Evolutionary conservation across 2,113 vertebrate genomes (phyloP), one percentile per base, ranked within the genome.

Genomic region (Emydura subglobosa): DNA sequence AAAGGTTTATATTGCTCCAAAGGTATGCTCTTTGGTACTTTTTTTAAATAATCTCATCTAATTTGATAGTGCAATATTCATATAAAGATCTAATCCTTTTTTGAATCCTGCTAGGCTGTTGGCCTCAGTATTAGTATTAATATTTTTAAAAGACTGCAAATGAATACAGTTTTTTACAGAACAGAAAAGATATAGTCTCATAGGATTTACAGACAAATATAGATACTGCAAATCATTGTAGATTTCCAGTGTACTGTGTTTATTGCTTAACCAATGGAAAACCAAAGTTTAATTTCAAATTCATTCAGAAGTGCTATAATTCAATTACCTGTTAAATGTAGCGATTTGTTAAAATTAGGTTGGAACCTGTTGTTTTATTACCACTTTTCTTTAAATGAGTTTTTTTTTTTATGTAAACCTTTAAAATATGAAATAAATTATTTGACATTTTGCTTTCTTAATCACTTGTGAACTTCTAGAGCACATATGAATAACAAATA

Each of bases 1-100:
- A 17, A 10, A 13, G 12, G 0, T 24, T 17, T 0, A 0, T 0
- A 22, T 4, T 3, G 19, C 14, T 83, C 44, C 29, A 27, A 76
- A 50, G 59, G 42, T 76, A 2, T 31, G 79, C 21, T 59, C 4
- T 25, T 39, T 7, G 13, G 25, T 21, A 0, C 39, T 29, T 86
- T 53, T 79, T 17, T 79, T 24, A 89, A 9, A 2, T 44, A 0
- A 1, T 2, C 0, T 1, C 12, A 42, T 10, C 76, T 8, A 2
- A 4, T 22, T 44, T 11, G 51, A 12, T 74, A 24, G 25, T 6
- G 55, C 79, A 83, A 17, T 86, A 27, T n/a, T 84, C 4, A 14
- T 65, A 0, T 82, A 42, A 49, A 24, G 3, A 16, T 1, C 50
- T 13, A 27, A 3, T 1, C 1, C 0, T 51, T 87, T 34, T 12